Evolutionary conservation across 2,888 invertebrate species (phyloP).

Genomic region (Serripes groenlandicus): DNA sequence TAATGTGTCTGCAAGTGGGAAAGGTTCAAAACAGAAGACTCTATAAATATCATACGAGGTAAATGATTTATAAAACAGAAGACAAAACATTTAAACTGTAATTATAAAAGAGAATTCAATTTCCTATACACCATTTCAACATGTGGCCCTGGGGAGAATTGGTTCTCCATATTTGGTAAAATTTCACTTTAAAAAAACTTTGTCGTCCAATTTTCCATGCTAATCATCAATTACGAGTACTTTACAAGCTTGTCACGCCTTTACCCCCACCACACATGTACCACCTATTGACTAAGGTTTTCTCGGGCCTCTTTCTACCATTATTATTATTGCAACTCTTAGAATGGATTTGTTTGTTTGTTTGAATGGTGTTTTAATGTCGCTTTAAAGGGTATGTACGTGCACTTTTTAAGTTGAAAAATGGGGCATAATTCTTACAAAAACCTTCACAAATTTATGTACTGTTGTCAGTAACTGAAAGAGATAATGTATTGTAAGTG

Average conservation of each 20-base stretch:
- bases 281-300: too few relatives aligned
- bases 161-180: slow-evolving; percentile 1
- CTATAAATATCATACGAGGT: not conserved
- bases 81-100: not conserved
- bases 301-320: too few relatives aligned
- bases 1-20: not conserved
- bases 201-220: not conserved
- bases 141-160: not conserved
- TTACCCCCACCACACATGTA: too few relatives aligned
- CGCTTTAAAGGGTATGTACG: too few relatives aligned
- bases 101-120: not conserved
- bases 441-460: too few relatives aligned
- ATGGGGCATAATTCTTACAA: too few relatives aligned
- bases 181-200: not conserved
- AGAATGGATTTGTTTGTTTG: too few relatives aligned
- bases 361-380: too few relatives aligned
- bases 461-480: too few relatives aligned
- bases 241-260: not conserved
- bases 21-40: not conserved
- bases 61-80: not conserved
- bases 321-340: too few relatives aligned
- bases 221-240: not conserved
- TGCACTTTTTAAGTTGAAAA: too few relatives aligned
- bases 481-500: too few relatives aligned
- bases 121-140: not conserved